Evolutionary conservation across 1,140 invertebrate genomes (phyloP), one percentile per base, ranked within the genome.

Genomic region (Trichoplusia ni): DNA sequence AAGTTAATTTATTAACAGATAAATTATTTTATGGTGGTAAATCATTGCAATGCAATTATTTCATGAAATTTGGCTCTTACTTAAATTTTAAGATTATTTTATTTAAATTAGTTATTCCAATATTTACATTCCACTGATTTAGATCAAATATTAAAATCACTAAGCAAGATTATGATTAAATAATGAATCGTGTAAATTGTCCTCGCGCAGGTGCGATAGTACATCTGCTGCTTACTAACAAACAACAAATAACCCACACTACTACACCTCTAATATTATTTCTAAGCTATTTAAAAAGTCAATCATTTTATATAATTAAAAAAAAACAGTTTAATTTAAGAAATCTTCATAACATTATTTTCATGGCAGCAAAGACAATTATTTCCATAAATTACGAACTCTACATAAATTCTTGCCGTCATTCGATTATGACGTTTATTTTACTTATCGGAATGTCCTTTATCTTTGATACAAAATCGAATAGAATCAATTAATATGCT

Each of bases 141-240:
- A n/a, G n/a, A n/a, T n/a, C n/a, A 33, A 19, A 33, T 51, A 13
- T 11, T 33, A 16, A 51, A 51, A 51, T 51, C 47, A 21, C 29
- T 21, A 27, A 27, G 25, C 3, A 7, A 35, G 27, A 35, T 35
- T 51, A 51, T 51, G 16, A 51, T 14, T 16, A 31, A 18, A 49
- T 49, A 61, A 60, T 60, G 73, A 77, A 65, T 75, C 75, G 74
- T 74, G 73, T 71, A 70, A 78, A 69, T 70, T 76, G 74, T 74
- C 59, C 63, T 74, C 67, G 76, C 75, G 80, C 82, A 82, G 81
- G 84, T 87, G 84, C 81, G 75, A 75, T 58, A 56, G 72, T 73
- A 73, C 82, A 83, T 83, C 82, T 85, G 82, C 81, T 23, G 31
- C 56, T 25, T 31, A n/a, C n/a, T n/a, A n/a, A n/a, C n/a, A n/a